Conservation (phyloP, 2,113 vertebrate genomes). For the Progne subis region DNA sequence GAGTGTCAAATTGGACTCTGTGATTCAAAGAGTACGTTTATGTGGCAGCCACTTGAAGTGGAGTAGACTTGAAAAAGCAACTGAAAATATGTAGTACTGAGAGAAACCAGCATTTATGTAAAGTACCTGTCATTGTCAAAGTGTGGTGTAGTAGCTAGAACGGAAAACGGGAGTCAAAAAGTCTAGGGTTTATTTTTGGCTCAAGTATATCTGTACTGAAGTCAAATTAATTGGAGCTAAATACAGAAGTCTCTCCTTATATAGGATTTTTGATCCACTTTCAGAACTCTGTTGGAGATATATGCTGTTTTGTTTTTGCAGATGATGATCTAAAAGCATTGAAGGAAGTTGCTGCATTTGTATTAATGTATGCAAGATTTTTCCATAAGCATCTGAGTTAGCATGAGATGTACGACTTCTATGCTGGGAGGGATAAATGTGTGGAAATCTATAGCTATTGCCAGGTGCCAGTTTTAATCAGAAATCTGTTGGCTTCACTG, state of each 20-base stretch:
- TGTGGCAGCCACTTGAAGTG: not conserved
- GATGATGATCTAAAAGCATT: not conserved
- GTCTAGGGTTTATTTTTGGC: constrained; percentile 37
- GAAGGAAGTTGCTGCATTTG: not conserved
- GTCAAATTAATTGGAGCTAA: constrained; percentile 46
- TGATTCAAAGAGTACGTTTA: not conserved
- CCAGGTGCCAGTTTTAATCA: constrained; percentile 19
- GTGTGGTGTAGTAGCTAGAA: not conserved
- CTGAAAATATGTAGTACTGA: not conserved
- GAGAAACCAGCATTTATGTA: not conserved
- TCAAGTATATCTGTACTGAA: constrained; percentile 9
- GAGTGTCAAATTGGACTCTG: not conserved
- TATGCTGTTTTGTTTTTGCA: not conserved
- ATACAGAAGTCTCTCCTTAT: constrained; percentile 24
- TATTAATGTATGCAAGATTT: not conserved
- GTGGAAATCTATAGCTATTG: constrained; percentile 5
- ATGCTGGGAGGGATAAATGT: not conserved
- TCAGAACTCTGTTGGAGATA: not conserved
- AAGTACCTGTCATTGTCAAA: not conserved
- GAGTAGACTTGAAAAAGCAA: not conserved
- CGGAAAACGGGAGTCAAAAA: constrained; percentile 1
- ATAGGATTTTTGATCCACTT: constrained; percentile 49
- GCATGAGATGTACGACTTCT: not conserved
- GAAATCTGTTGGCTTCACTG: not conserved
- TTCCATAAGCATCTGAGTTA: not conserved